Percentiles rank a stretch among this genome's conserved stretches.
These are phyloP conservation scores for Tricholaema leucomelas DNA, from an alignment of 2,113 vertebrate genomes.

Conservation along the genomic window DNA sequence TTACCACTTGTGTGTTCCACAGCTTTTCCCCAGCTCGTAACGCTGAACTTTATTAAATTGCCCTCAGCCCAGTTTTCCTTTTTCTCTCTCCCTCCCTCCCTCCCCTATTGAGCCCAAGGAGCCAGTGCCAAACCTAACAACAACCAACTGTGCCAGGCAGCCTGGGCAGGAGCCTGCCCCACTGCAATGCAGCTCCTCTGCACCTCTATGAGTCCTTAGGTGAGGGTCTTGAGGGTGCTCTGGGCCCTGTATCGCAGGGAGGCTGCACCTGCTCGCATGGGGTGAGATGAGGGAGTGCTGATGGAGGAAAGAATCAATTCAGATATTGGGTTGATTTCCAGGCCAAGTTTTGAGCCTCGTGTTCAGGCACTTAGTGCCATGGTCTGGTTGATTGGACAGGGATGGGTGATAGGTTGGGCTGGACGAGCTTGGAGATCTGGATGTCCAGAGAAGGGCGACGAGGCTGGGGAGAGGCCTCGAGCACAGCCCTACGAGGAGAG, in stretches of 20 bases:
- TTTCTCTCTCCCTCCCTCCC: not conserved
- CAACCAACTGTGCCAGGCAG: not conserved
- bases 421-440: no score
- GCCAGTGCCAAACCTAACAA: not conserved
- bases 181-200: not conserved
- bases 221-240: not conserved
- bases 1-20: conserved; percentile 68
- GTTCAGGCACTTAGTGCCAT: no score
- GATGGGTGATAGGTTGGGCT: no score
- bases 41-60: conserved; percentile 57
- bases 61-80: conserved; percentile 47
- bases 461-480: no score
- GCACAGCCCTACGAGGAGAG: no score
- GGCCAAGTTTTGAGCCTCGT: not conserved
- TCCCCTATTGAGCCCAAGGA: conserved; percentile 24
- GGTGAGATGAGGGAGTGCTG: not conserved
- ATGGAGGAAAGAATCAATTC: no score
- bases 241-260: accelerated
- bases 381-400: no score
- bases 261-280: conserved; percentile 10
- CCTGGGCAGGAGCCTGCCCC: accelerated
- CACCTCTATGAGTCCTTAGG: not conserved
- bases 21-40: conserved; percentile 55
- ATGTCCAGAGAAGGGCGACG: no score
- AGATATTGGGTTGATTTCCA: not conserved